phyloP scores from a whole-genome alignment of 2,113 vertebrate species.

The Embiotoca jacksoni region DNA sequence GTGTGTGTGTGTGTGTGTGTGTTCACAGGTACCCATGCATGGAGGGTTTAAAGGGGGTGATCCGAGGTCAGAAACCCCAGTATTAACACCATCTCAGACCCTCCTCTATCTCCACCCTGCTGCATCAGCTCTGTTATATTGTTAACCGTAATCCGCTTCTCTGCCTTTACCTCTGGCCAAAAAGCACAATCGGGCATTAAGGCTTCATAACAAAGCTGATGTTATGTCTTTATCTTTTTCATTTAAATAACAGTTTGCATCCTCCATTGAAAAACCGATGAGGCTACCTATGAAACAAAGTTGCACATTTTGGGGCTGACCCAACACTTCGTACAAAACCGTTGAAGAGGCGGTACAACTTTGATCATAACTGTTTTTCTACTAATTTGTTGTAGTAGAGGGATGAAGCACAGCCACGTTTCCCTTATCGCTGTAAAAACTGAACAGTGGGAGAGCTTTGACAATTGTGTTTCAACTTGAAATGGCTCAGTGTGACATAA shows the following conservation, averaged over 20 bases:
- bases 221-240: constrained; percentile 31
- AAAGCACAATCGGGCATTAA: constrained; percentile 43
- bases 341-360: neutral
- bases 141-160: constrained; percentile 69
- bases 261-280: neutral
- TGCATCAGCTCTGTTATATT: constrained; percentile 74
- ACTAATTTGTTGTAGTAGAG: constrained; percentile 19
- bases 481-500: constrained; percentile 66
- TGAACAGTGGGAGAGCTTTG: constrained; percentile 51
- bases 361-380: constrained; percentile 19
- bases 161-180: constrained; percentile 56
- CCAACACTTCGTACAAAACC: neutral
- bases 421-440: constrained; percentile 36
- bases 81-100: constrained; percentile 61
- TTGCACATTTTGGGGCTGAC: neutral
- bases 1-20: constrained; percentile 13
- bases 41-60: constrained; percentile 66
- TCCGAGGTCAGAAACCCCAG: constrained; percentile 74
- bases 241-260: constrained; percentile 16
- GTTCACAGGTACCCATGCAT: constrained; percentile 68
- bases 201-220: constrained; percentile 42
- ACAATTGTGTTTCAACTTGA: constrained; percentile 59
- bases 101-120: constrained; percentile 66
- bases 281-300: neutral
- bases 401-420: constrained; percentile 41